phyloP scores from a whole-genome alignment of 2,888 invertebrate species.

The Ormia ochracea region DNA sequence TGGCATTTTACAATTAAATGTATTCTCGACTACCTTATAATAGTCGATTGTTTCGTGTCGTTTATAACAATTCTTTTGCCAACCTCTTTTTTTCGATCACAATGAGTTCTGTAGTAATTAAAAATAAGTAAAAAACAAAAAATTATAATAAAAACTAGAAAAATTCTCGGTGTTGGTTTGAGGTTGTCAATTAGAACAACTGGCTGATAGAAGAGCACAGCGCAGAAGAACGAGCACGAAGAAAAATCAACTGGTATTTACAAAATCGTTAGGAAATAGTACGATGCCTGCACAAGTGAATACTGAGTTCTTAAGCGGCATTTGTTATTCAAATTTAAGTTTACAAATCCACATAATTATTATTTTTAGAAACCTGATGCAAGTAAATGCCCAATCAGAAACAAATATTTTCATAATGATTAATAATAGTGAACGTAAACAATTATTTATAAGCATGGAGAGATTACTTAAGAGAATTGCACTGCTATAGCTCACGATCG shows the following conservation, averaged over 20 bases:
- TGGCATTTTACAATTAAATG: not conserved
- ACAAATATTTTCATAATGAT: not conserved
- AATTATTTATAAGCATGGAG: constrained; percentile 21
- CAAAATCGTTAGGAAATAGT: constrained; percentile 2
- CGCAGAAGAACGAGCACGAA: not conserved
- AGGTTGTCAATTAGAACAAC: not conserved
- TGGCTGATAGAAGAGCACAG: not conserved
- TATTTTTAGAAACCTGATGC: constrained; percentile 6
- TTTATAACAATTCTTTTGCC: constrained; percentile 25
- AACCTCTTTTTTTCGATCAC: not conserved
- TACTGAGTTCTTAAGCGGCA: constrained; percentile 18
- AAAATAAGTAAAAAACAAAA: not conserved
- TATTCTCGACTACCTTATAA: constrained; percentile 26
- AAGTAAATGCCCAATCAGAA: not conserved
- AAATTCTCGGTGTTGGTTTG: constrained; percentile 45
- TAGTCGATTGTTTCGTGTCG: constrained; percentile 5
- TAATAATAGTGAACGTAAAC: constrained; percentile 32
- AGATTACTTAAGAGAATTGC: too few relatives aligned
- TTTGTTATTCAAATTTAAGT: not conserved
- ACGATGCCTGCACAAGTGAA: not conserved
- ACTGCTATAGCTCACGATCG: too few relatives aligned
- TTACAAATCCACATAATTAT: not conserved
- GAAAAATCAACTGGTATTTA: constrained; percentile 21
- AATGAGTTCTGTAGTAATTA: not conserved
- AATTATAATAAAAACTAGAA: not conserved